Percentiles rank a stretch among this genome's conserved stretches.
Evolutionary conservation across 2,888 invertebrate genomes (phyloP).

Genomic region (Leptinotarsa juncta): DNA sequence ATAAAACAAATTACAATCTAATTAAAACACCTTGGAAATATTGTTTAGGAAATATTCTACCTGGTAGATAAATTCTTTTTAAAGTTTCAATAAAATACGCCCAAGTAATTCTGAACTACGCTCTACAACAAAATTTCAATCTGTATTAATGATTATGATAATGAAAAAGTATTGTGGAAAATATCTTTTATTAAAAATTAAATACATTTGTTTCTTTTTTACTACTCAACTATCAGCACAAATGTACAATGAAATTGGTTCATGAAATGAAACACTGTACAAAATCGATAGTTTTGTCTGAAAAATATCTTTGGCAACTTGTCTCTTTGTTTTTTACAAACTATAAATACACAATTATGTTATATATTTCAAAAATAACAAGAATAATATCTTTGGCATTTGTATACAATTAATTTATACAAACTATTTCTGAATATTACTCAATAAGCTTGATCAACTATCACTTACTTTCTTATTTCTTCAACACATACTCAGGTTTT

Average conservation of each 20-base stretch:
- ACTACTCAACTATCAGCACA: conserved; percentile 34
- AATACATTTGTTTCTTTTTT: conserved; percentile 41
- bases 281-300: conserved; percentile 28
- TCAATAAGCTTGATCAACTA: conserved; percentile 42
- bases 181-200: conserved; percentile 58
- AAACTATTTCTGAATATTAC: conserved; percentile 41
- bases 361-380: conserved; percentile 24
- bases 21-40: no score
- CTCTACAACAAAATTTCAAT: no score
- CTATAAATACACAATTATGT: conserved; percentile 20
- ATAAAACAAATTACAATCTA: no score
- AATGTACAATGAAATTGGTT: conserved; percentile 34
- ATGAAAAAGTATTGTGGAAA: conserved; percentile 45
- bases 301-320: conserved; percentile 49
- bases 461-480: conserved; percentile 9
- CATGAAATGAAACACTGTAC: conserved; percentile 26
- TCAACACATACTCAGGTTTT: conserved; percentile 12
- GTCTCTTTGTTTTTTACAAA: conserved; percentile 17
- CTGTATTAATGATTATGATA: background rate
- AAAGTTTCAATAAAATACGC: no score
- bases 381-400: conserved; percentile 59
- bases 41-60: no score
- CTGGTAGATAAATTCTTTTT: no score
- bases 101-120: no score
- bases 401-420: conserved; percentile 34